Base-by-base conservation (phyloP, 1,140 invertebrate species). In the Pygmarrhopalites habei region DNA sequence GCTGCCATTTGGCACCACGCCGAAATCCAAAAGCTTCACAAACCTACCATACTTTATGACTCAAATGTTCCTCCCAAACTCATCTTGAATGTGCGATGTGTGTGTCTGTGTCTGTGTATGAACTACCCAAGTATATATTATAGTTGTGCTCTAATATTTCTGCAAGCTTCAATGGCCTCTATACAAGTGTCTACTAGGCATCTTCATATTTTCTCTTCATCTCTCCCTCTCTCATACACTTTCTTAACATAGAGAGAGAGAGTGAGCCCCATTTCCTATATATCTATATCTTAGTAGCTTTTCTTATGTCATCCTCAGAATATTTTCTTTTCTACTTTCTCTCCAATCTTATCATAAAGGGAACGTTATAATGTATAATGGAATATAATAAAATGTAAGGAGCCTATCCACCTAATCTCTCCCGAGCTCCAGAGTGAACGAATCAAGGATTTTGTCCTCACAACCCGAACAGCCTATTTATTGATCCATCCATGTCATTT, bases 1-100 rank as follows among this genome's bases (percentile, higher is more conserved):
- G 49, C 44, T 55, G 58, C 49, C 60, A 63, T 67, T 67, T 67
- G 65, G 65, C 65, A 64, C 57, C 43, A 51, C 19, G 65, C 65
- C 65, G 60, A 63, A 60, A 59, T 63, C 61, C 55, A 51, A 63
- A 57, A 58, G 53, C 55, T 63, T 63, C 61, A 58, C 53, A 63
- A 63, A 63, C 61, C 55, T 30, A 58, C 53, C 55, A 57, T 63
- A 29, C 61, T 63, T 63, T 63, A 63, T 63, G 28, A 30, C 53
- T 64, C 47, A 47, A 59, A 59, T 64, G 56, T 43, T 64, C 62
- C 26, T 28, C 26, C 30, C 43, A 53, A 53, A 52, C 49, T 52
- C 49, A 52, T 52, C 49, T 52, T 47, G 44, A 21, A 47, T 47
- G 44, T 41, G 39, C n/a, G 39, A n/a, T 41, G 39, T 41, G n/a